These are phyloP conservation scores for Crotalus tigris DNA, from an alignment of 2,113 vertebrate species.

Conservation along the genomic window DNA sequence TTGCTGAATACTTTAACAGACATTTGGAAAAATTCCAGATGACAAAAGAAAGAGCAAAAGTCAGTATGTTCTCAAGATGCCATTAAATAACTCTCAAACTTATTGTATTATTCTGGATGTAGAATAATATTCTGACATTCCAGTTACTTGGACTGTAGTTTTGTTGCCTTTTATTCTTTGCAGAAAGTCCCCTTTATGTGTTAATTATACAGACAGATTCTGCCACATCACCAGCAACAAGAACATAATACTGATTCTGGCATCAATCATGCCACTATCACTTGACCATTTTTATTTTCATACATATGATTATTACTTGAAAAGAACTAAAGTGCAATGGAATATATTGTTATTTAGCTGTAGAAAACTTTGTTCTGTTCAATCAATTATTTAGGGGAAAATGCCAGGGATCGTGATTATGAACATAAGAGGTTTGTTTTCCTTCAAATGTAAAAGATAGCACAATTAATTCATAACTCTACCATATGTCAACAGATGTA, in stretches of 20 bases:
- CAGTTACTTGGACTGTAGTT: neutral
- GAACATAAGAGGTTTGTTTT: neutral
- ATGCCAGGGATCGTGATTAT: neutral
- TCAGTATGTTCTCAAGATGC: neutral
- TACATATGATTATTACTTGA: neutral
- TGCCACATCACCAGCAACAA: neutral
- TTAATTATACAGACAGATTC: neutral
- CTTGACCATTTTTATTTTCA: neutral
- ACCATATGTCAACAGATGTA: neutral
- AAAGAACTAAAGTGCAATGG: neutral
- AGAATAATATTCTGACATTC: neutral
- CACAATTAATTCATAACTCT: neutral
- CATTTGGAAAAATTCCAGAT: neutral
- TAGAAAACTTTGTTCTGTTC: neutral
- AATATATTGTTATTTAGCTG: neutral
- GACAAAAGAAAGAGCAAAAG: neutral
- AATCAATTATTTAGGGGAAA: neutral
- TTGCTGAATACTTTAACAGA: constrained; percentile 1
- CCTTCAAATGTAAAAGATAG: neutral
- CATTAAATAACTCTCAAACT: neutral
- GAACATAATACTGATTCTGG: neutral
- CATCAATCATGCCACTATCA: neutral
- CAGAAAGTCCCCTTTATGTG: neutral
- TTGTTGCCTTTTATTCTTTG: neutral
- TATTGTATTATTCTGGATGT: neutral